Conservation (phyloP, 2,888 invertebrate genomes). For the Melipona beecheii region DNA sequence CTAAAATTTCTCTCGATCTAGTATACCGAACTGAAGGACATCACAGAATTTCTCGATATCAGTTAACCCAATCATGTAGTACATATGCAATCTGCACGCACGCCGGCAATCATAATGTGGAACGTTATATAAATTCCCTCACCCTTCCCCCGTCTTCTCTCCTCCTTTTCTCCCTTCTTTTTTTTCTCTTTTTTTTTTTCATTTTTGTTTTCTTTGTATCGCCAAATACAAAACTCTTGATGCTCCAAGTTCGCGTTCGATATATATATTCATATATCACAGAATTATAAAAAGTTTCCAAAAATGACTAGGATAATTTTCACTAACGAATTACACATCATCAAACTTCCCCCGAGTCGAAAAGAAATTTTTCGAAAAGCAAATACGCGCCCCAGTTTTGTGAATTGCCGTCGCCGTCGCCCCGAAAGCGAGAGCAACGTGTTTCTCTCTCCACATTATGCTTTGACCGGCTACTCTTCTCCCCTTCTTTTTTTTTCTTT, state of each 20-base stretch:
- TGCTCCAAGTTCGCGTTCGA: constrained; percentile 60
- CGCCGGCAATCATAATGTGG: constrained; percentile 78
- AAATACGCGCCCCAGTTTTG: constrained; percentile 39
- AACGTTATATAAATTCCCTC: constrained; percentile 35
- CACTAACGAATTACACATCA: constrained; percentile 70
- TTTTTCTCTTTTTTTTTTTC: constrained; percentile 8
- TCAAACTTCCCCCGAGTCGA: constrained; percentile 49
- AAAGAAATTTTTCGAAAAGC: constrained; percentile 60
- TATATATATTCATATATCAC: constrained; percentile 74
- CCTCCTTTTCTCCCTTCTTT: constrained; percentile 33
- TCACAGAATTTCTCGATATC: constrained; percentile 83
- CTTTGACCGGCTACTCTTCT: constrained; percentile 48
- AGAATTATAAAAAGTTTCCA: constrained; percentile 81
- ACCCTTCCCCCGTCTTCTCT: background rate
- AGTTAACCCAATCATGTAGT: constrained; percentile 78
- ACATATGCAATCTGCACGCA: constrained; percentile 54
- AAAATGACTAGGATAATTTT: constrained; percentile 83
- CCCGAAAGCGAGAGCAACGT: constrained; percentile 36
- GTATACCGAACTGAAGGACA: constrained; percentile 82
- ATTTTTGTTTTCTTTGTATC: constrained; percentile 38
- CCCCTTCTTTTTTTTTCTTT: background rate
- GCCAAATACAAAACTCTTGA: constrained; percentile 47
- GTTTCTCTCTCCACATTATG: constrained; percentile 71
- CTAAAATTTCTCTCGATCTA: constrained; percentile 70
- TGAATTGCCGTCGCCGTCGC: background rate